Percentiles rank a stretch among this genome's conserved stretches.
Conservation (phyloP, 2,113 vertebrate species). For the Myiozetetes cayanensis region DNA sequence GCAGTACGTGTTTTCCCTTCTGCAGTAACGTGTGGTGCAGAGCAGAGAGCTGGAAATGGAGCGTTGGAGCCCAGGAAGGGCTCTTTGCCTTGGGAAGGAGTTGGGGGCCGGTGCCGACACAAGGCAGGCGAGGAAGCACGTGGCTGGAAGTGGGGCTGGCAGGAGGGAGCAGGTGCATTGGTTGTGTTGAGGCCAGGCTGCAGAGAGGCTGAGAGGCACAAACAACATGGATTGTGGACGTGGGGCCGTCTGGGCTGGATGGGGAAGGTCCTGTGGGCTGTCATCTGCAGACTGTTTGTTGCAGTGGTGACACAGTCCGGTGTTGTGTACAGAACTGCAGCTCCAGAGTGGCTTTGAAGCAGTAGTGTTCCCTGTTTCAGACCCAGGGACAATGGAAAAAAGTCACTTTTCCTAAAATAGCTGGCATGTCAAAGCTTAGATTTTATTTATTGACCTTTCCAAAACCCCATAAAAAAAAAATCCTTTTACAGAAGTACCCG, state of each 20-base stretch:
- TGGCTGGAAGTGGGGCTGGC: neutral
- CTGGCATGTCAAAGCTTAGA: neutral
- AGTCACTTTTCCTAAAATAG: neutral
- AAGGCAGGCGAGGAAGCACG: neutral
- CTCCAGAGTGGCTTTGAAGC: neutral
- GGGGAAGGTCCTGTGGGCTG: neutral
- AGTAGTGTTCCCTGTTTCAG: neutral
- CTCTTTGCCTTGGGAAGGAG: neutral
- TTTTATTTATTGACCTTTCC: neutral
- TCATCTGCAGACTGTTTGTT: neutral
- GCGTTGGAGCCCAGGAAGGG: neutral
- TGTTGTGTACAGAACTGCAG: accelerated
- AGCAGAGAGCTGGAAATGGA: neutral
- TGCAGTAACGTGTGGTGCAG: neutral
- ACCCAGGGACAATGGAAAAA: neutral
- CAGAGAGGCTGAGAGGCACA: neutral
- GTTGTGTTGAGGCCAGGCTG: neutral
- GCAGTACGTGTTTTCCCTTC: neutral
- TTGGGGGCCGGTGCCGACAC: neutral
- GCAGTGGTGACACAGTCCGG: accelerated
- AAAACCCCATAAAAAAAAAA: neutral
- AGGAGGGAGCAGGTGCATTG: no score
- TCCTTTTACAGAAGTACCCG: neutral
- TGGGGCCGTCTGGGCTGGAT: neutral
- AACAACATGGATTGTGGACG: accelerated